These are phyloP conservation scores for Parasteatoda lunata DNA, from an alignment of 2,888 invertebrate species.

Conservation along the genomic window DNA sequence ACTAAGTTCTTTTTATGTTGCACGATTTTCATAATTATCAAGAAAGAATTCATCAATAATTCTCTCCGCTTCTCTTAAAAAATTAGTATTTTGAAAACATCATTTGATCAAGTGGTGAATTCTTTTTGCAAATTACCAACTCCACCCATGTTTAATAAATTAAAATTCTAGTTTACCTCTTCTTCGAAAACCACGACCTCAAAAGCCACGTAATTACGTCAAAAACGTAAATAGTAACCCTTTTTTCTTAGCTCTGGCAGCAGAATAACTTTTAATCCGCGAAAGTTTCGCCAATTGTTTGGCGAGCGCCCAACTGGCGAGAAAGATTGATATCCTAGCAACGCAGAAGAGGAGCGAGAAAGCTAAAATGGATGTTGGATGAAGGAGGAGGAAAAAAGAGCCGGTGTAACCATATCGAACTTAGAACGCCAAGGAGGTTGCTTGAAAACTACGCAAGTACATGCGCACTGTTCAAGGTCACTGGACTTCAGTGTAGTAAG, in stretches of 20 bases:
- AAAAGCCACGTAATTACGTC: no score
- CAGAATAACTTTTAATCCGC: background rate
- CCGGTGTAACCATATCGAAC: conserved; percentile 1
- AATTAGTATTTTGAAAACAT: no score
- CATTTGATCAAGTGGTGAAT: no score
- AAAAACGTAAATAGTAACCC: no score
- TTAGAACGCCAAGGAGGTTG: conserved; percentile 9
- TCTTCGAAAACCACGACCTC: no score
- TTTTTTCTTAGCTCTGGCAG: background rate
- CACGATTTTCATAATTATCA: no score
- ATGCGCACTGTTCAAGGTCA: conserved; percentile 37
- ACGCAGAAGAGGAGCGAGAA: background rate
- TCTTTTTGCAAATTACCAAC: no score
- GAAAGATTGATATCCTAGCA: conserved; percentile 1
- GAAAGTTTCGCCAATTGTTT: background rate
- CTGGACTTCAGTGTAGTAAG: conserved; percentile 9
- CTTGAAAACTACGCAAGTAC: conserved; percentile 13
- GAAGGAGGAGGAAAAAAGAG: background rate
- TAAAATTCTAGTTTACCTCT: no score
- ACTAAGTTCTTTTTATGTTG: no score
- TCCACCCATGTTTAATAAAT: no score
- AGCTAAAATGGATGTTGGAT: background rate
- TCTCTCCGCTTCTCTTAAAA: no score
- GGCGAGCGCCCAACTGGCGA: conserved; percentile 2
- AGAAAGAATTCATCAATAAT: no score